phyloP scores from a whole-genome alignment of 2,797 vertebrate species.

The Pseudocheirus occidentalis region DNA sequence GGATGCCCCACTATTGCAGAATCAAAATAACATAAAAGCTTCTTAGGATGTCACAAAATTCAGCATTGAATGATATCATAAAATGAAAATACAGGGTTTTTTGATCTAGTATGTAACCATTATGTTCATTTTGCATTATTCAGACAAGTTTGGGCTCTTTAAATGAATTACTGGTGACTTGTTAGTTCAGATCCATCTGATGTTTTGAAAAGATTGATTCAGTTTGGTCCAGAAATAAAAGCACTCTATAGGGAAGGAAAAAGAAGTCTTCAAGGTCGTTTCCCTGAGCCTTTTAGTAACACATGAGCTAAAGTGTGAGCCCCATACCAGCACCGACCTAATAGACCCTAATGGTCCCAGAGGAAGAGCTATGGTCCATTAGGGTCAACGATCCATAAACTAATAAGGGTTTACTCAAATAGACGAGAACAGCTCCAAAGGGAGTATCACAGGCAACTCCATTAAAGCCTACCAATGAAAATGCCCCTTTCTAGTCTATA shows the following conservation, averaged over 20 bases:
- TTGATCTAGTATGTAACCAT: neutral
- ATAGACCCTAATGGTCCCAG: neutral
- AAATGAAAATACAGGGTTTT: neutral
- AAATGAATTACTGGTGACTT: neutral
- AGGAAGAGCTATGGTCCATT: neutral
- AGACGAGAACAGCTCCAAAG: neutral
- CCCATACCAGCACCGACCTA: neutral
- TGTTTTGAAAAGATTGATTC: constrained; percentile 22
- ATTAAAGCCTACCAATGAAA: neutral
- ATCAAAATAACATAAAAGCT: constrained; percentile 2
- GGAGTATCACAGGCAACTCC: neutral
- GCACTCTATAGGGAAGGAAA: neutral
- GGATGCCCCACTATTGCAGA: constrained; percentile 39
- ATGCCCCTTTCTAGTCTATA: neutral
- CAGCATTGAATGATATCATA: neutral
- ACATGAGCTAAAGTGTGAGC: neutral
- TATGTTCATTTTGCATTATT: neutral
- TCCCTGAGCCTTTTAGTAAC: neutral
- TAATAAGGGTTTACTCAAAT: neutral
- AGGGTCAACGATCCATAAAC: neutral
- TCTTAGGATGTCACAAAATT: neutral
- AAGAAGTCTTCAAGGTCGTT: neutral
- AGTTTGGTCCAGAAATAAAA: constrained; percentile 11
- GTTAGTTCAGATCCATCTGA: neutral
- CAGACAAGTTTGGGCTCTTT: neutral